Percentiles rank a stretch among this genome's conserved stretches.
phyloP scores from a whole-genome alignment of 2,113 vertebrate species.

The Regulus satrapa region DNA sequence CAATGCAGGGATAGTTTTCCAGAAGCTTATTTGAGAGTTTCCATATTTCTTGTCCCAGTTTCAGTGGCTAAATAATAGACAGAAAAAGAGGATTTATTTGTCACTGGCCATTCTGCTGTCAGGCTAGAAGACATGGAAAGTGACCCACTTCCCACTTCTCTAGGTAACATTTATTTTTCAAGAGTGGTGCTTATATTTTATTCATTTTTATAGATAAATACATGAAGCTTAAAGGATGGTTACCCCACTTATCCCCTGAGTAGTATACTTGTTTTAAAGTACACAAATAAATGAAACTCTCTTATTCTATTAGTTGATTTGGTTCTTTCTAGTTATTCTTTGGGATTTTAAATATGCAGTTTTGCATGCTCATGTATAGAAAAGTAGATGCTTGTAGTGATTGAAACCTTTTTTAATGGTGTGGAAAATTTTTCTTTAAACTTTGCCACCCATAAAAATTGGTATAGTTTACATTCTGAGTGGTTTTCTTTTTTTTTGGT shows the following conservation, averaged over 20 bases:
- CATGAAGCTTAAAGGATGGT: neutral
- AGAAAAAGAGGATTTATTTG: neutral
- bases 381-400: neutral
- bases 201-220: neutral
- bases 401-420: neutral
- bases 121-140: neutral
- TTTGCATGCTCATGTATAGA: neutral
- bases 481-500: conserved; percentile 2
- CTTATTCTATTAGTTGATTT: neutral
- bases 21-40: neutral
- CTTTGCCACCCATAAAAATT: neutral
- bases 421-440: neutral
- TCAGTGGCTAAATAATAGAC: neutral
- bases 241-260: neutral
- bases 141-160: neutral
- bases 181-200: neutral
- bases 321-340: neutral
- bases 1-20: neutral
- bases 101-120: neutral
- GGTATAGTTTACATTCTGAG: neutral
- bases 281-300: neutral
- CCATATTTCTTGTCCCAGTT: neutral
- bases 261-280: neutral
- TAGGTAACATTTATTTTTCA: neutral
- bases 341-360: neutral